A percentile compares a stretch with the other conserved stretches of the same genome.
Evolutionary conservation across 1,140 invertebrate genomes (phyloP).

Genomic region (Diorhabda sublineata): DNA sequence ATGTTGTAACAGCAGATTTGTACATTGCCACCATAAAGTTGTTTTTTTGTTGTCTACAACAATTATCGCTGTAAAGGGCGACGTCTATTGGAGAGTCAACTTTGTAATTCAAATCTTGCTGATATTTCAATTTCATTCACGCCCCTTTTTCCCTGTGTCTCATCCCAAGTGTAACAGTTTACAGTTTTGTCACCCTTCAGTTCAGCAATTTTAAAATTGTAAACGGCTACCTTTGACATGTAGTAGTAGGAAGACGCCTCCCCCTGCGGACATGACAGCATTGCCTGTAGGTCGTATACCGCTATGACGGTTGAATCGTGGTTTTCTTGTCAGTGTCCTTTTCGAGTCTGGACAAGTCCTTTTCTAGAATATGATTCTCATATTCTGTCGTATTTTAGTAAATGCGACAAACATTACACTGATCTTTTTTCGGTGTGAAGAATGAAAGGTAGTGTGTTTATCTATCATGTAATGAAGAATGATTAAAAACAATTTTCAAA

Average conservation of each 20-base stretch:
- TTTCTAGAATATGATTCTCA: neutral
- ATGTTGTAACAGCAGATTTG: neutral
- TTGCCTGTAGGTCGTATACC: conserved; percentile 3
- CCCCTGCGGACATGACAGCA: neutral
- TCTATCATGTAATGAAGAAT: too few species aligned
- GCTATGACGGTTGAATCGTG: neutral
- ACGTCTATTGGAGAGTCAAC: neutral
- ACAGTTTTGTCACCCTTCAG: neutral
- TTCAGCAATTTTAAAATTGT: neutral
- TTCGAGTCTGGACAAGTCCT: neutral
- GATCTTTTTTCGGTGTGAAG: neutral
- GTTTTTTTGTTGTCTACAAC: neutral
- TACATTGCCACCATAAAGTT: neutral
- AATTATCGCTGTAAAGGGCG: neutral
- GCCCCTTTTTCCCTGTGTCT: neutral
- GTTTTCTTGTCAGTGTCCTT: neutral
- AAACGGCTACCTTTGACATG: neutral
- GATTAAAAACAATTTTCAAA: too few species aligned
- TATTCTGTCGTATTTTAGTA: too few species aligned
- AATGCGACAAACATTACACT: neutral
- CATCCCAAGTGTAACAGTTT: neutral
- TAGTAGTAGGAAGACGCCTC: neutral
- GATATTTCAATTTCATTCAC: neutral
- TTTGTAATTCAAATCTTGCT: neutral
- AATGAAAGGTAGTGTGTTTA: too few species aligned